Percentiles rank a stretch among this genome's conserved stretches.
phyloP scores from a whole-genome alignment of 2,888 invertebrate genomes.

The Ennomos fuscantarius region DNA sequence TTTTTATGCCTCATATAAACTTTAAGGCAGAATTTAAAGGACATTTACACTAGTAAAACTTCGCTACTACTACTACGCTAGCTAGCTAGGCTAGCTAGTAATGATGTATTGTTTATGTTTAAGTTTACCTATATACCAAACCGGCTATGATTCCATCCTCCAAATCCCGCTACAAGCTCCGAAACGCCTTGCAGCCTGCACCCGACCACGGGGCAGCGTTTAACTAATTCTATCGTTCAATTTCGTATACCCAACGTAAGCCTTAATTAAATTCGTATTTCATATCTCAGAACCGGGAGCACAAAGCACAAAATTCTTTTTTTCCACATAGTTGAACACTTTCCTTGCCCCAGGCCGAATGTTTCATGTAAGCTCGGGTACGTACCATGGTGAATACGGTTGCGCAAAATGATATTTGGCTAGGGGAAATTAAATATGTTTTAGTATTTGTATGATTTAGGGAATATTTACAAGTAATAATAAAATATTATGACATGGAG shows the following conservation, averaged over 20 bases:
- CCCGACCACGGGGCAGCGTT: constrained; percentile 26
- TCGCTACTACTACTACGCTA: too few species aligned
- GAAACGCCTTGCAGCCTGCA: constrained; percentile 23
- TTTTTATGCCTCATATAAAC: too few species aligned
- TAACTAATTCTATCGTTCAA: constrained; percentile 57
- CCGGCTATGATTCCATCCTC: not conserved
- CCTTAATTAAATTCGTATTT: constrained; percentile 77
- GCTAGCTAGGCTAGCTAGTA: too few species aligned
- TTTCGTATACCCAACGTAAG: constrained; percentile 55
- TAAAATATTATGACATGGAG: constrained; percentile 14
- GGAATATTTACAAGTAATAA: constrained; percentile 12
- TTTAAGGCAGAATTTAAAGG: too few species aligned
- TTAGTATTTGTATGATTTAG: constrained; percentile 40
- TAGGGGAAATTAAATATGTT: constrained; percentile 45
- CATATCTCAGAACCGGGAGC: constrained; percentile 55
- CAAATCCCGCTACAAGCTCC: constrained; percentile 4
- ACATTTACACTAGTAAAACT: too few species aligned
- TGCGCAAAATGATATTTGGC: constrained; percentile 38
- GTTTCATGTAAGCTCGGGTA: constrained; percentile 55
- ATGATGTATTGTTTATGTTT: too few species aligned
- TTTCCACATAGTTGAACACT: constrained; percentile 71
- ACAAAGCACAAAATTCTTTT: constrained; percentile 61
- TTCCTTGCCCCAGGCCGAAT: constrained; percentile 57
- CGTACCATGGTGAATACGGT: constrained; percentile 45
- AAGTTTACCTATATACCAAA: too few species aligned